Evolutionary conservation across 2,113 vertebrate genomes (phyloP), one percentile per base, ranked within the genome.

Genomic region (Prunella fulvescens): DNA sequence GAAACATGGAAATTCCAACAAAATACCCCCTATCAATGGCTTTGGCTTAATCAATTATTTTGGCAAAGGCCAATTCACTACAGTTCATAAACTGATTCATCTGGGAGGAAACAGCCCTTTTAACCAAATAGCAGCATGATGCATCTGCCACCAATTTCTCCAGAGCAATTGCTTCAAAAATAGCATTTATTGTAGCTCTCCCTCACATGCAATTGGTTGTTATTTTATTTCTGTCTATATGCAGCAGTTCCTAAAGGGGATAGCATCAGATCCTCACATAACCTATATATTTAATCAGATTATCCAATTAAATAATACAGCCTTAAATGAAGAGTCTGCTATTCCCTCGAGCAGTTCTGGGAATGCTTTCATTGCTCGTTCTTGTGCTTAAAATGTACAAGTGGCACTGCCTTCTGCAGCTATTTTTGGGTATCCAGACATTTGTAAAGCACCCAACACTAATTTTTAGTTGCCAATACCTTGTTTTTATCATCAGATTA

Each of bases 241-340:
- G 25, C 40, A 60, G 85, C 67, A 60, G 37, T 74, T 93, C 53
- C 67, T 71, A 48, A 73, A 86, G 47, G 19, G n/a, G 40, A 47
- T 20, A 66, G 60, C 51, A 56, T 70, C 80, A 54, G 67, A 25
- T 88, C 71, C 88, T 83, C 47, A 11, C 33, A 62, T 93, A 96
- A 90, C 82, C 72, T 90, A 81, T 60, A 51, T 81, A 77, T 80
- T 95, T 92, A 94, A 86, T 74, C 93, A 67, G 94, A 91, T 93
- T 86, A 89, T 89, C 88, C 83, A 91, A 74, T 87, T 91, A 92
- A 95, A 89, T 62, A 81, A 53, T 56, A 81, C 73, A 74, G 48
- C 77, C 44, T 94, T 77, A 93, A 95, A 92, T 2, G 25, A 89
- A 85, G 81, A 96, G 62, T 71, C 79, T 88, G 69, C 33, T 57